Conservation (phyloP, 2,113 vertebrate species). For the Protobothrops flavoviridis region DNA sequence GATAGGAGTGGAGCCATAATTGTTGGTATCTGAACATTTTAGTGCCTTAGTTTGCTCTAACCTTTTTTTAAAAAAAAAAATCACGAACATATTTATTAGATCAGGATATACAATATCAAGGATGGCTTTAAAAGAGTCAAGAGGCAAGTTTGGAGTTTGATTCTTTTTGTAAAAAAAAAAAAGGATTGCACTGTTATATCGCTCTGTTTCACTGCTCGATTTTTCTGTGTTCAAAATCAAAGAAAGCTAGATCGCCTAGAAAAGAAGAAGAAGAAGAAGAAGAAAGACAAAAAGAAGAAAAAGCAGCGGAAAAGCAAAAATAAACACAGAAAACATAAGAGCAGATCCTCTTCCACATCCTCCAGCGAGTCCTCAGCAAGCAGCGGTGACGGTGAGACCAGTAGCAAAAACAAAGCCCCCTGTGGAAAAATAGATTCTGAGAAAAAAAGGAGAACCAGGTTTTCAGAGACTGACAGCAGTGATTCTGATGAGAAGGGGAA, state of each 20-base stretch:
- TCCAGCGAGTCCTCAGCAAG: conserved; percentile 75
- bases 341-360: conserved; percentile 66
- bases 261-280: conserved; percentile 87
- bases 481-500: conserved; percentile 72
- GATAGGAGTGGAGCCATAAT: neutral
- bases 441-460: conserved; percentile 76
- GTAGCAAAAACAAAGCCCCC: conserved; percentile 71
- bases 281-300: conserved; percentile 81
- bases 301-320: conserved; percentile 83
- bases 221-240: conserved; percentile 66
- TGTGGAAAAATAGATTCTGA: conserved; percentile 77
- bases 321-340: conserved; percentile 83
- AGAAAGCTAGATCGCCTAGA: conserved; percentile 96
- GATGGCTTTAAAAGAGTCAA: conserved; percentile 5
- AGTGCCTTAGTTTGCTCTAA: conserved; percentile 9
- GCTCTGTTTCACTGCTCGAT: conserved; percentile 21
- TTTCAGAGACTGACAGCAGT: conserved; percentile 71
- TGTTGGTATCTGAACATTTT: conserved; percentile 20
- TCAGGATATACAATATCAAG: conserved; percentile 8
- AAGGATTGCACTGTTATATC: conserved; percentile 5
- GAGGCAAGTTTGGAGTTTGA: neutral
- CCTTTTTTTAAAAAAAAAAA: conserved; percentile 15
- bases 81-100: neutral
- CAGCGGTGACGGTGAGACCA: conserved; percentile 76
- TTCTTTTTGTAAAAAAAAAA: conserved; percentile 1